Evolutionary conservation across 2,888 invertebrate genomes (phyloP).

Genomic region (Epinotia ramella): DNA sequence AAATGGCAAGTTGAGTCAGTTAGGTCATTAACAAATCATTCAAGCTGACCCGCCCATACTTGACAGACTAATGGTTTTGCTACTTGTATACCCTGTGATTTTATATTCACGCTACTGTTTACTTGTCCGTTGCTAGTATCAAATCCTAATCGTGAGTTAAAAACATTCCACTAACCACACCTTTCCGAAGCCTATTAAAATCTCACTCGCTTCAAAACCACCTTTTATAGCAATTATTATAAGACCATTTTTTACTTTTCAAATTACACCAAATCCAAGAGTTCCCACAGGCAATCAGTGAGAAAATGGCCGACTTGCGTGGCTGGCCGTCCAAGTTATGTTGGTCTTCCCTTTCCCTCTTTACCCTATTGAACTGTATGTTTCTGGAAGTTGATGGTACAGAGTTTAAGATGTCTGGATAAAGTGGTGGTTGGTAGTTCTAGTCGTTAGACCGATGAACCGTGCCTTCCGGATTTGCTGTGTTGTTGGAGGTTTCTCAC

Average conservation of each 20-base stretch:
- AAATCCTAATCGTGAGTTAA: neutral
- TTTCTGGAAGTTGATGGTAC: neutral
- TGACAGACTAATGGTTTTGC: constrained; percentile 19
- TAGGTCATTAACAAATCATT: constrained; percentile 50
- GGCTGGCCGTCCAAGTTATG: constrained; percentile 18
- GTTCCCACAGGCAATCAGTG: constrained; percentile 46
- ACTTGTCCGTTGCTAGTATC: neutral
- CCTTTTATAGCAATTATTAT: constrained; percentile 38
- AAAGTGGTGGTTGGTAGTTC: constrained; percentile 38
- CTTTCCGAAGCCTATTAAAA: constrained; percentile 15
- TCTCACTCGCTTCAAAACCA: constrained; percentile 31
- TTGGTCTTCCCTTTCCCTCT: constrained; percentile 22
- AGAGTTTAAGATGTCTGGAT: constrained; percentile 11
- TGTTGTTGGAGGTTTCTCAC: constrained; percentile 76
- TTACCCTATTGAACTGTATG: too few relatives aligned
- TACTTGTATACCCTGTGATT: neutral
- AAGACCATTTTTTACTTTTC: constrained; percentile 37
- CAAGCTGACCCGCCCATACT: constrained; percentile 45
- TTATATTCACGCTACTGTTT: constrained; percentile 5
- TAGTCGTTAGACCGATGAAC: constrained; percentile 76
- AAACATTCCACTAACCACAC: constrained; percentile 3
- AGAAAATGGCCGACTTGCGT: constrained; percentile 44
- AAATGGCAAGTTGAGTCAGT: constrained; percentile 40
- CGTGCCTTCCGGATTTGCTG: constrained; percentile 73
- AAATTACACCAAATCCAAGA: constrained; percentile 43